Conservation (phyloP, 1,140 invertebrate species). For the Neoseiulus cucumeris region DNA sequence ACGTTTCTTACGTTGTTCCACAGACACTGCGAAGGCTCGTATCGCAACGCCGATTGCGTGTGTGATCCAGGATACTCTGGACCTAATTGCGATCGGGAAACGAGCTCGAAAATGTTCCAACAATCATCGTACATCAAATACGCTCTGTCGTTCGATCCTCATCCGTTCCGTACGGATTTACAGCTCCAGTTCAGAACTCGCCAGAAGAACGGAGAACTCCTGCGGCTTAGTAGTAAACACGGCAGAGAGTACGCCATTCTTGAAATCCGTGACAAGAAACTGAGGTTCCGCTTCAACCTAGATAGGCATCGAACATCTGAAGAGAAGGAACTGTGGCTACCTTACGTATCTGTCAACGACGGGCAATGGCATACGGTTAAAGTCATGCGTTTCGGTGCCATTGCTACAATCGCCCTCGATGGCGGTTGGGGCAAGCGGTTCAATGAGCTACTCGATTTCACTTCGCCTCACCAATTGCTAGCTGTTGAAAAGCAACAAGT, state of each 20-base stretch:
- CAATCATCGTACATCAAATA: constrained; percentile 85
- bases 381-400: constrained; percentile 59
- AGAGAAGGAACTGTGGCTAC: constrained; percentile 72
- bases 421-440: constrained; percentile 82
- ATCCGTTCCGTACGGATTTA: constrained; percentile 71
- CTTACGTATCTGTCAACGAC: constrained; percentile 70
- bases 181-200: constrained; percentile 78
- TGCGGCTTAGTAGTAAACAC: constrained; percentile 77
- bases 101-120: constrained; percentile 58
- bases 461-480: constrained; percentile 64
- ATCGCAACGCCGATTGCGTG: constrained; percentile 62
- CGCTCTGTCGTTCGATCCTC: constrained; percentile 76
- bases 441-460: constrained; percentile 77
- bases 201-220: constrained; percentile 72
- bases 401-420: constrained; percentile 78
- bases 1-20: constrained; percentile 44
- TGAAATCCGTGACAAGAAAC: constrained; percentile 68
- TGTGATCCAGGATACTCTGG: constrained; percentile 82
- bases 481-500: constrained; percentile 81
- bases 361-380: constrained; percentile 90
- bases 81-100: constrained; percentile 50
- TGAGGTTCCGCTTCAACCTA: constrained; percentile 78
- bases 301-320: constrained; percentile 62
- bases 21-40: constrained; percentile 74
- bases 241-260: constrained; percentile 83